Conservation (phyloP, 2,888 invertebrate genomes). For the Hyposoter didymator region DNA sequence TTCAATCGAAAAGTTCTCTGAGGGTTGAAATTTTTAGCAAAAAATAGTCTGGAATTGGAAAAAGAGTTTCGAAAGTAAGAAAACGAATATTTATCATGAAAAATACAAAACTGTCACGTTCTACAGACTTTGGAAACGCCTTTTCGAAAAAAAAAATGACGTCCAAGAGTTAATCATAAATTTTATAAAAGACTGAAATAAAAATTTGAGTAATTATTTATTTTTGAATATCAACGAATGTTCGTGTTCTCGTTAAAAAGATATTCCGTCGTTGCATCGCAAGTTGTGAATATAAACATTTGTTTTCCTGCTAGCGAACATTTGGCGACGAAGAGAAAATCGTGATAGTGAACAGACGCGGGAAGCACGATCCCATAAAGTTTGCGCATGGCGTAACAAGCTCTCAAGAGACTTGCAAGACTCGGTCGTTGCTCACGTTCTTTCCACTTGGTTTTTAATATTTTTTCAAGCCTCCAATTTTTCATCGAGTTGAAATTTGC, state of each 20-base stretch:
- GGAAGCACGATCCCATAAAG: slow-evolving; percentile 64
- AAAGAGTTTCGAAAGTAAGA: no score
- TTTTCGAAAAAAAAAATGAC: no score
- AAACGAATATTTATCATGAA: no score
- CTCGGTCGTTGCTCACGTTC: slow-evolving; percentile 47
- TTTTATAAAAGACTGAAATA: no score
- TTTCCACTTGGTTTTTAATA: slow-evolving; percentile 2
- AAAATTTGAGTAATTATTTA: slow-evolving; percentile 35
- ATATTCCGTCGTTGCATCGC: slow-evolving; percentile 51
- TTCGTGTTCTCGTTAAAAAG: slow-evolving; percentile 46
- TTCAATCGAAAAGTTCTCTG: no score
- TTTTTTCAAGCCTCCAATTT: neutral
- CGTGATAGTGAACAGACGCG: slow-evolving; percentile 56
- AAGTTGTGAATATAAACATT: slow-evolving; percentile 50
- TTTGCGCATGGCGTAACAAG: slow-evolving; percentile 55
- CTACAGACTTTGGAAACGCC: no score
- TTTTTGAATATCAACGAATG: slow-evolving; percentile 32
- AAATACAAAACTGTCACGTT: no score
- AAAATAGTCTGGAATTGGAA: no score
- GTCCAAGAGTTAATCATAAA: no score
- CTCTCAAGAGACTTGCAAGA: slow-evolving; percentile 49
- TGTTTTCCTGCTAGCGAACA: slow-evolving; percentile 1
- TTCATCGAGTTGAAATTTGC: no score
- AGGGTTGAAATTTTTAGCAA: no score
- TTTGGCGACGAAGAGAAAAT: slow-evolving; percentile 27